Conservation (phyloP, 2,888 invertebrate genomes). For the Ochlodes sylvanus region DNA sequence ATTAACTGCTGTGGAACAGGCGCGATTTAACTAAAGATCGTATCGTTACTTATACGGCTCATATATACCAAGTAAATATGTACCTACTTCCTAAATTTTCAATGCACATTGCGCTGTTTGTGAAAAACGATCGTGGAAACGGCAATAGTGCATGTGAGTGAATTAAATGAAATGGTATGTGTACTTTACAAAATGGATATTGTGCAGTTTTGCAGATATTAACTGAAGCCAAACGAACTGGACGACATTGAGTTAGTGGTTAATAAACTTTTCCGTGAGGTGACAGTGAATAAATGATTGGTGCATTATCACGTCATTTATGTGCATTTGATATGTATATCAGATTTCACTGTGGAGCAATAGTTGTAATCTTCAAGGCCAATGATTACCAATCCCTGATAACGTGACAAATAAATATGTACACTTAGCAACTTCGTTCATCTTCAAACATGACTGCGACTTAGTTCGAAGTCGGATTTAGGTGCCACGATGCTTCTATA, state of each 20-base stretch:
- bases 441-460: no score
- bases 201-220: neutral
- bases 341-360: neutral
- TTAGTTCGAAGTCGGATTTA: no score
- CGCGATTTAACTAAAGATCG: no score
- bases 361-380: neutral
- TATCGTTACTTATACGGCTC: no score
- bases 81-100: no score
- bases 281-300: neutral
- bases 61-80: no score
- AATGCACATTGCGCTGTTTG: no score
- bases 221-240: neutral
- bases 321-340: neutral
- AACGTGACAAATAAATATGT: neutral
- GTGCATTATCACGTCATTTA: neutral
- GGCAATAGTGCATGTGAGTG: neutral
- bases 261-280: neutral
- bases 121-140: neutral
- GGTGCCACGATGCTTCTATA: neutral
- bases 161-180: neutral
- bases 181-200: neutral
- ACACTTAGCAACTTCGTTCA: neutral
- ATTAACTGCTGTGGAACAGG: no score
- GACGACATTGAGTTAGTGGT: constrained; percentile 5
- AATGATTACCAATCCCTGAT: neutral